Percentiles rank a stretch among this genome's conserved stretches.
These are phyloP conservation scores for Galerucella pusilla DNA, from an alignment of 2,888 invertebrate genomes.

Conservation along the genomic window DNA sequence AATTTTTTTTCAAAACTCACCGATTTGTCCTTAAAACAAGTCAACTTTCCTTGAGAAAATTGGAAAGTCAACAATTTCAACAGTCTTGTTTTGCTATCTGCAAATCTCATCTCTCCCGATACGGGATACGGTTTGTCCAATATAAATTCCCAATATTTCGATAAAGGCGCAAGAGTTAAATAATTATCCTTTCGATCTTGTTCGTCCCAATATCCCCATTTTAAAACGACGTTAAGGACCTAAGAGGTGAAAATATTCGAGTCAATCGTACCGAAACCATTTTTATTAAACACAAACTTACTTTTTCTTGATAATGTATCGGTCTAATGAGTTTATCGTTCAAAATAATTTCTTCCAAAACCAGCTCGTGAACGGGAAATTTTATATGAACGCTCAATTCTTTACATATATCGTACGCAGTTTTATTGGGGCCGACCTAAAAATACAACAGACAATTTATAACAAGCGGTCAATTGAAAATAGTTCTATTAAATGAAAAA, in stretches of 20 bases:
- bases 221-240: constrained; percentile 74
- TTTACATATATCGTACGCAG: constrained; percentile 79
- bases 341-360: constrained; percentile 84
- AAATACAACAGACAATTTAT: constrained; percentile 41
- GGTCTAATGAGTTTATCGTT: constrained; percentile 79
- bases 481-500: too few relatives aligned
- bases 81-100: constrained; percentile 77
- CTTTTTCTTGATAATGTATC: constrained; percentile 80
- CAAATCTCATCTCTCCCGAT: constrained; percentile 83
- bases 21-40: constrained; percentile 82
- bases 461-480: background rate
- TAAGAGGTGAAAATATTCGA: constrained; percentile 38
- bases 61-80: constrained; percentile 84
- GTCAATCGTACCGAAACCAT: too few relatives aligned
- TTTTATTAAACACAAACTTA: constrained; percentile 40
- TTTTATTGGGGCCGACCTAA: constrained; percentile 82
- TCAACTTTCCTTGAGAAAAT: constrained; percentile 81
- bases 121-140: constrained; percentile 64
- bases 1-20: constrained; percentile 60
- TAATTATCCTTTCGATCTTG: constrained; percentile 87
- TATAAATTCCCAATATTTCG: constrained; percentile 62
- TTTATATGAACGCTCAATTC: constrained; percentile 76
- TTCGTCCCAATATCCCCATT: constrained; percentile 91
- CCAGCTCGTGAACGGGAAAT: constrained; percentile 74
- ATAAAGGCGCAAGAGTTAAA: constrained; percentile 70